phyloP scores from a whole-genome alignment of 2,797 vertebrate species.

The Halcyon leucocephala region DNA sequence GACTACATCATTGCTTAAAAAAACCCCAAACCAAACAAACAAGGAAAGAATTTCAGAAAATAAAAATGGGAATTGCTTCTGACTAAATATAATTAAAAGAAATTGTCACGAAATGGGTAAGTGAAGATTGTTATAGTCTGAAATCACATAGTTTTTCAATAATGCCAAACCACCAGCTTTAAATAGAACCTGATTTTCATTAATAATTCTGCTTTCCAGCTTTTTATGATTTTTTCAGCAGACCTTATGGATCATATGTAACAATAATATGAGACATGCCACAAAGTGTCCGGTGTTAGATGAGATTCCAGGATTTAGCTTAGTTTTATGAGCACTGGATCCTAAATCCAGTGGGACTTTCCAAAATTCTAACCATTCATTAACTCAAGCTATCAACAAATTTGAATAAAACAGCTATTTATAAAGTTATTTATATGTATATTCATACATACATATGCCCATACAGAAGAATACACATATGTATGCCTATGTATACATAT shows the following conservation, averaged over 20 bases:
- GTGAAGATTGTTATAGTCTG: conserved; percentile 39
- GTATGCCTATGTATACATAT: neutral
- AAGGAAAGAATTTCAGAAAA: neutral
- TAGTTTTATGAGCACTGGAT: conserved; percentile 57
- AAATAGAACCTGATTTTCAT: conserved; percentile 56
- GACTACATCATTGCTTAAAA: neutral
- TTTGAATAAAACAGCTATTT: conserved; percentile 60
- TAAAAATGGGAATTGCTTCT: conserved; percentile 43
- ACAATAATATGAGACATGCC: conserved; percentile 1
- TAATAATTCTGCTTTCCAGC: conserved; percentile 43
- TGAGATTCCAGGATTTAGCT: conserved; percentile 63
- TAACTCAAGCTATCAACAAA: conserved; percentile 73
- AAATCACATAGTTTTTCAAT: conserved; percentile 51
- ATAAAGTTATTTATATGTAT: conserved; percentile 47
- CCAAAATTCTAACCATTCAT: conserved; percentile 71
- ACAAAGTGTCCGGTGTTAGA: conserved; percentile 47
- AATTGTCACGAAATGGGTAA: conserved; percentile 35
- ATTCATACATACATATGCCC: neutral
- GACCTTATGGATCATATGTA: neutral
- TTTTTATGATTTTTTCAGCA: conserved; percentile 43
- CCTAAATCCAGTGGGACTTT: conserved; percentile 51
- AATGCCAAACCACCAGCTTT: conserved; percentile 55
- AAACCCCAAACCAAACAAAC: neutral
- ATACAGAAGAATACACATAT: neutral
- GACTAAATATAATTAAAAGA: conserved; percentile 54